Conservation (phyloP, 2,113 vertebrate species). For the Pelmatolapia mariae region DNA sequence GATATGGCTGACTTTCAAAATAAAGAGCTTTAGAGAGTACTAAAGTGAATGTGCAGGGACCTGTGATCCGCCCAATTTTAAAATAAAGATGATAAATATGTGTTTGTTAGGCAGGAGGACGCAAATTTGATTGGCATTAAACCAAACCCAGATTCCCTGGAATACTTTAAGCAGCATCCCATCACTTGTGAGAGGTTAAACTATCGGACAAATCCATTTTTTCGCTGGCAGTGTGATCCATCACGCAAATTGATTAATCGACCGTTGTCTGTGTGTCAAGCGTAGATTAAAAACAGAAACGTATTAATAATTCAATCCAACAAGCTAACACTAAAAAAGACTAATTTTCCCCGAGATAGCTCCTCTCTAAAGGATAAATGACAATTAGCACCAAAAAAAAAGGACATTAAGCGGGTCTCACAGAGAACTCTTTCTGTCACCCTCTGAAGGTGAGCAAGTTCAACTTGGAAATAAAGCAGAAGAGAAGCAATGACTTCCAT, state of each 20-base stretch:
- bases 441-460: background rate
- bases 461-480: constrained; percentile 18
- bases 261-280: background rate
- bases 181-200: constrained; percentile 30
- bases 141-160: background rate
- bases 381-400: background rate
- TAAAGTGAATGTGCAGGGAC: background rate
- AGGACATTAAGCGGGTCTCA: background rate
- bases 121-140: constrained; percentile 16
- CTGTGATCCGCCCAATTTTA: background rate
- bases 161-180: background rate
- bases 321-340: constrained; percentile 15
- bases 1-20: background rate
- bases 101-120: background rate
- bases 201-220: constrained; percentile 28
- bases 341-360: background rate
- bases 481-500: background rate
- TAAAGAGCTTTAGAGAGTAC: background rate
- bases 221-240: constrained; percentile 20
- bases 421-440: background rate
- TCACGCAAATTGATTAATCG: constrained; percentile 36
- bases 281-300: constrained; percentile 47
- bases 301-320: constrained; percentile 53
- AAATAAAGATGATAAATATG: constrained; percentile 17
- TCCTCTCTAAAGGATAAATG: constrained; percentile 15